Conservation (phyloP, 2,888 invertebrate genomes). For the Tenodera sinensis region DNA sequence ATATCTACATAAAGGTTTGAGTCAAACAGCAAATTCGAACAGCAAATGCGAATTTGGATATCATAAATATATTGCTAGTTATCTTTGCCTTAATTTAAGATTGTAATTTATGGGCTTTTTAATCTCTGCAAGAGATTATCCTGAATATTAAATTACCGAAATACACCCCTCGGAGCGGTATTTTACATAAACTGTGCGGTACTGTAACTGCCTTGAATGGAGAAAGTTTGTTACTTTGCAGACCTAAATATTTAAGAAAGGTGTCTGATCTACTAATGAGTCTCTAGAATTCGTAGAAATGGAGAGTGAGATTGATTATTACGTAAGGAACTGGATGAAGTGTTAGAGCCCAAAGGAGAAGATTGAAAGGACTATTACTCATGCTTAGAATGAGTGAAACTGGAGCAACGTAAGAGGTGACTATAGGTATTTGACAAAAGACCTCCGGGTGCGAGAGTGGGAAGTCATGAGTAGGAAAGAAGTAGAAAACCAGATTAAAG, state of each 20-base stretch:
- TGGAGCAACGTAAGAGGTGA: background rate
- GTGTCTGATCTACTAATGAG: background rate
- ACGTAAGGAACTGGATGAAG: background rate
- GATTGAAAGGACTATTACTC: background rate
- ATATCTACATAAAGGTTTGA: no score
- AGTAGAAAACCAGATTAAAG: no score
- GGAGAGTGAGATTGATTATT: background rate
- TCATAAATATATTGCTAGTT: no score
- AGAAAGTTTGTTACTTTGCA: background rate
- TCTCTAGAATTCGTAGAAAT: background rate
- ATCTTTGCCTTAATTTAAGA: no score
- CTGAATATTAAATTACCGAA: no score
- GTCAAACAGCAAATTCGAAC: no score
- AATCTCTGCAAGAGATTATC: no score
- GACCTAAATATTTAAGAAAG: background rate
- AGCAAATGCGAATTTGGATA: no score
- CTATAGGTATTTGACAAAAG: background rate
- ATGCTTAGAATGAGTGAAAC: background rate
- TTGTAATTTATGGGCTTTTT: no score
- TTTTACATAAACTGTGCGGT: no score
- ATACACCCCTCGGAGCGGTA: no score
- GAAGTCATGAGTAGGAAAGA: background rate
- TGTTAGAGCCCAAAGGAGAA: background rate
- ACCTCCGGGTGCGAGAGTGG: background rate
- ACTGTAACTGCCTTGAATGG: background rate